Conservation (phyloP, 2,888 invertebrate genomes). For the Petrolisthes cinctipes region DNA sequence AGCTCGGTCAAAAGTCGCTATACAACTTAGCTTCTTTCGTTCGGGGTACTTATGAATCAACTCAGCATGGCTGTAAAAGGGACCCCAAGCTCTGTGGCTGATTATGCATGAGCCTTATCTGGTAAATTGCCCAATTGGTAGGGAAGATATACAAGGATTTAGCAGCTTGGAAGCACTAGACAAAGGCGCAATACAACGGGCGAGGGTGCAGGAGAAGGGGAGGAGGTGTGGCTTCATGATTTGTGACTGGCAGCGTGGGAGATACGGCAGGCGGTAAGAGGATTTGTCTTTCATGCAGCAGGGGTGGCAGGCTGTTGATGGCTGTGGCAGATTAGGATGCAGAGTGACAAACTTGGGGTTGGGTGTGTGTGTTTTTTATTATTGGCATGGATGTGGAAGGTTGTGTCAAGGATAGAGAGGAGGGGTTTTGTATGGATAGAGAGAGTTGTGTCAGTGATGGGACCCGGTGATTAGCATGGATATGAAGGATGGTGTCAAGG, state of each 20-base stretch:
- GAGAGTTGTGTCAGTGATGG: background rate
- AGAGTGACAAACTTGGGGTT: background rate
- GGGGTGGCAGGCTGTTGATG: background rate
- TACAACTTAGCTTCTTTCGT: too few relatives aligned
- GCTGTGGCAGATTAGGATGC: background rate
- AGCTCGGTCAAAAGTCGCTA: too few relatives aligned
- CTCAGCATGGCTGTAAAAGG: too few relatives aligned
- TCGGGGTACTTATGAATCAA: too few relatives aligned
- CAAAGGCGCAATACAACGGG: background rate
- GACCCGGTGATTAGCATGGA: background rate
- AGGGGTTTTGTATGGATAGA: background rate
- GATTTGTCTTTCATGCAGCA: background rate
- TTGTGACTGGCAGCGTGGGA: constrained; percentile 14
- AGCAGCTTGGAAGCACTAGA: background rate
- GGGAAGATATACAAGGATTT: background rate
- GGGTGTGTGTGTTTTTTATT: background rate
- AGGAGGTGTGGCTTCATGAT: background rate
- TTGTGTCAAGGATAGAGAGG: background rate
- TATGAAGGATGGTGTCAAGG: background rate
- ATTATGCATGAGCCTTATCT: too few relatives aligned
- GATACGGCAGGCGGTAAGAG: background rate
- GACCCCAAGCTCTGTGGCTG: too few relatives aligned
- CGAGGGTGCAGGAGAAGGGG: background rate
- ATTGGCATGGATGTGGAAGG: background rate
- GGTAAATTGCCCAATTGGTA: too few relatives aligned